Evolutionary conservation across 2,888 invertebrate genomes (phyloP).

Genomic region (Laspeyria flexula): DNA sequence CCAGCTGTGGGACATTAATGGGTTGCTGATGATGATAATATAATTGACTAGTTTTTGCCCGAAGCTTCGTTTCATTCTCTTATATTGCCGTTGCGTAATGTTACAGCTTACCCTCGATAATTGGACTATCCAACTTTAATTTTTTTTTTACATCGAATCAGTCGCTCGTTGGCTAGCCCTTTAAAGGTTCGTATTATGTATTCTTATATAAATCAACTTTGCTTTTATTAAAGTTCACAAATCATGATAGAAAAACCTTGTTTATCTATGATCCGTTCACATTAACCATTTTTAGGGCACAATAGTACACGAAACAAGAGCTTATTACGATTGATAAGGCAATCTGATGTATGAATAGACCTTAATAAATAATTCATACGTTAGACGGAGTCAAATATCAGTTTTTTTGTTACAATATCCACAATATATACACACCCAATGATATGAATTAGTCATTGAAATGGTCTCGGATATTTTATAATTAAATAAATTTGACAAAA

Average conservation of each 20-base stretch:
- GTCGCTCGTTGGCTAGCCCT: conserved; percentile 4
- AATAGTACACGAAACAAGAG: conserved; percentile 58
- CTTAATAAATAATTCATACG: conserved; percentile 68
- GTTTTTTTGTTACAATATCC: conserved; percentile 51
- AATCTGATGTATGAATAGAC: conserved; percentile 37
- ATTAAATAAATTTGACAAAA: conserved; percentile 55
- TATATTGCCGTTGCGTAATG: too few species aligned
- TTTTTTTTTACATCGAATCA: too few species aligned
- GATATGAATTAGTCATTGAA: conserved; percentile 55
- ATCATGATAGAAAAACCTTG: conserved; percentile 50
- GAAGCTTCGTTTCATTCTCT: too few species aligned
- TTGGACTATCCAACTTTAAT: too few species aligned
- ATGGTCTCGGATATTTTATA: conserved; percentile 56
- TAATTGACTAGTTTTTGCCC: too few species aligned
- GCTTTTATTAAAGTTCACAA: conserved; percentile 52
- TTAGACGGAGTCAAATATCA: conserved; percentile 41
- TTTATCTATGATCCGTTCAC: conserved; percentile 52
- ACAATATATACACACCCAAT: conserved; percentile 39
- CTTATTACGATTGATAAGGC: conserved; percentile 53
- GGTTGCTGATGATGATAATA: too few species aligned
- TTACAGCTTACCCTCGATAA: too few species aligned
- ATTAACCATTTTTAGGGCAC: conserved; percentile 72
- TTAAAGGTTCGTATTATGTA: conserved; percentile 30
- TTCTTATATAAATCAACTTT: conserved; percentile 35
- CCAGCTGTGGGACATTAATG: too few species aligned